These are phyloP conservation scores for Drosophila nr. fundita DNA, from an alignment of 2,888 invertebrate genomes.

Conservation along the genomic window DNA sequence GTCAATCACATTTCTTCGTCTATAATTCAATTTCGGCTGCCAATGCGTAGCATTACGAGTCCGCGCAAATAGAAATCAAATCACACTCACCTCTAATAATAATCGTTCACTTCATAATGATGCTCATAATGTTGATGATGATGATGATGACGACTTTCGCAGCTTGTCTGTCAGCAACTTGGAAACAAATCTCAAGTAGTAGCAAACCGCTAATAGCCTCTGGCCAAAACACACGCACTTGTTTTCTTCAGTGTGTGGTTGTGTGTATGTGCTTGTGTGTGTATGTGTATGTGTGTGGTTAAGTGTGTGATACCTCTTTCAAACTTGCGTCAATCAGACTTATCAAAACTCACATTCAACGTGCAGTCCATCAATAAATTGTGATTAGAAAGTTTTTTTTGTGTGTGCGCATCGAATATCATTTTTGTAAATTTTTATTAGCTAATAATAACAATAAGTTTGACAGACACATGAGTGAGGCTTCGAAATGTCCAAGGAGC, in stretches of 20 bases:
- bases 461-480: constrained; percentile 9
- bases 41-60: constrained; percentile 24
- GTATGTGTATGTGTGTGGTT: constrained; percentile 2
- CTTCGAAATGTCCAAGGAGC: background rate
- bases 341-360: constrained; percentile 45
- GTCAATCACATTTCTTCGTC: constrained; percentile 44
- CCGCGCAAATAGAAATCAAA: constrained; percentile 72
- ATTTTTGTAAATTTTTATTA: constrained; percentile 39
- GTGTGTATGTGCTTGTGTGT: constrained; percentile 15
- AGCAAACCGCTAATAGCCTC: constrained; percentile 67
- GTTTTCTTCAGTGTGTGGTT: background rate
- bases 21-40: constrained; percentile 24
- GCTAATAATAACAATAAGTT: constrained; percentile 46
- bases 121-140: constrained; percentile 35
- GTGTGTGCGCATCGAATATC: constrained; percentile 34
- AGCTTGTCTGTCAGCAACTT: constrained; percentile 31
- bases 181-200: constrained; percentile 41
- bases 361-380: constrained; percentile 62
- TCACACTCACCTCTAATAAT: constrained; percentile 36
- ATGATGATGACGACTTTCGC: constrained; percentile 54
- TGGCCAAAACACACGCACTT: constrained; percentile 47
- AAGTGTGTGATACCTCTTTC: constrained; percentile 11
- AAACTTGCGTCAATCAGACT: constrained; percentile 32
- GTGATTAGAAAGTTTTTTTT: constrained; percentile 74
- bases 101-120: constrained; percentile 31